Base-by-base conservation (phyloP, 1,140 invertebrate genomes). In the Aphis craccivora region DNA sequence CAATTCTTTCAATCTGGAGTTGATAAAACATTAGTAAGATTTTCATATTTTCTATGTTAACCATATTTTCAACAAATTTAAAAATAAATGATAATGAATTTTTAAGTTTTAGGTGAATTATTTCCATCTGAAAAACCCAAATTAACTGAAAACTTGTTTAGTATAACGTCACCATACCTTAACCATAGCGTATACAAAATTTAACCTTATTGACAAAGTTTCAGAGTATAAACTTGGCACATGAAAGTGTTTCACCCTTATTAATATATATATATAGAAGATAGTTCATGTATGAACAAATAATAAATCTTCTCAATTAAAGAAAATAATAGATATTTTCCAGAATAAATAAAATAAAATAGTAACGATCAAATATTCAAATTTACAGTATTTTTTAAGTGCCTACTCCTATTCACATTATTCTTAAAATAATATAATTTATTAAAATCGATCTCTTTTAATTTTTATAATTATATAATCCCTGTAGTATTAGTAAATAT, bases 131-230 rank as follows among this genome's bases (percentile, higher is more conserved):
- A 90, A 90, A 55, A 90, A 90, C 67, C 55, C 53, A 90, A 90
- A 90, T 90, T 67, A 67, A 67, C 89, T 90, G 53, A 23, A 45
- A 90, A 90, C 89, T 90, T 90, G 43, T 90, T 90, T 43, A 23
- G n/a, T 90, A 55, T 90, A 67, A 90, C 55, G 18, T 90, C 89
- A 67, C 89, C 40, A 67, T 40, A 40, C 45, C 53, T 55, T 60
- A 90, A 90, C 53, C 89, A 60, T 40, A 40, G 43, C 89, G 14
- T 90, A 67, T 90, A 90, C 55, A 25, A 60, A 90, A 90, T 90
- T 67, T 43, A 60, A 90, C 89, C 53, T 67, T 90, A 90, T 90
- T 90, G 89, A 90, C 20, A 90, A 90, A 90, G 89, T 90, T 90
- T 90, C 23, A 40, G 37, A 43, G 37, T 67, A 67, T 60, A 90